Conservation (phyloP, 92 coral and sea anemone species). For the Virgularia gustaviana region DNA sequence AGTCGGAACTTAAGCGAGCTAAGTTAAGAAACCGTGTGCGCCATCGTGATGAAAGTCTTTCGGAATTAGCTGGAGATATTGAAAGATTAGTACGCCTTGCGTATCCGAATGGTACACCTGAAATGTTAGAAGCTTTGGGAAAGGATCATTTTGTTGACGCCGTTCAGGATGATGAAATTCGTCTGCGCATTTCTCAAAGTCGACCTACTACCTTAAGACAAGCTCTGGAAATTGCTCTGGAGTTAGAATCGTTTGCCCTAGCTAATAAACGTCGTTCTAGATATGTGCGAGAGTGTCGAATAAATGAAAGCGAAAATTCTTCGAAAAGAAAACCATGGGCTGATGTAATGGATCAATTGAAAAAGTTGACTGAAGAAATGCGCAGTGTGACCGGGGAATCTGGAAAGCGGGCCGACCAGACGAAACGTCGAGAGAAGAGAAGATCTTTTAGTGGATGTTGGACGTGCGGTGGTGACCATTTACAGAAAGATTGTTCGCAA, state of each 20-base stretch:
- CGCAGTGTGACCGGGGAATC: too few relatives aligned
- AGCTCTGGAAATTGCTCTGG: neutral
- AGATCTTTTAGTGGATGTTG: neutral
- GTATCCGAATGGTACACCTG: conserved; percentile 1
- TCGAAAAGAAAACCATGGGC: neutral
- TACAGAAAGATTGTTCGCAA: conserved; percentile 12
- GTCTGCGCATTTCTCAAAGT: conserved; percentile 9
- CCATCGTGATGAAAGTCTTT: neutral
- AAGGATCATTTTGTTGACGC: conserved; percentile 10
- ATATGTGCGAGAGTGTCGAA: neutral
- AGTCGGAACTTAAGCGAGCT: conserved; percentile 11
- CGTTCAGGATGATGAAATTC: conserved; percentile 3
- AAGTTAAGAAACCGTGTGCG: neutral
- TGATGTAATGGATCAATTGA: neutral
- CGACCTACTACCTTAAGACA: conserved; percentile 9
- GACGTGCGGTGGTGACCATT: conserved; percentile 15
- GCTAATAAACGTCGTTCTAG: neutral
- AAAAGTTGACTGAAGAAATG: too few relatives aligned
- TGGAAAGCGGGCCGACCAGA: too few relatives aligned
- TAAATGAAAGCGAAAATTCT: neutral
- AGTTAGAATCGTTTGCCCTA: conserved; percentile 8
- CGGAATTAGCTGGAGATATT: conserved; percentile 5
- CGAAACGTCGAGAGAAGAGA: neutral
- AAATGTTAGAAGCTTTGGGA: neutral
- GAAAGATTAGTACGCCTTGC: conserved; percentile 8